Percentiles rank a stretch among this genome's conserved stretches.
phyloP scores from a whole-genome alignment of 1,140 invertebrate species.

The Ectropis grisescens region DNA sequence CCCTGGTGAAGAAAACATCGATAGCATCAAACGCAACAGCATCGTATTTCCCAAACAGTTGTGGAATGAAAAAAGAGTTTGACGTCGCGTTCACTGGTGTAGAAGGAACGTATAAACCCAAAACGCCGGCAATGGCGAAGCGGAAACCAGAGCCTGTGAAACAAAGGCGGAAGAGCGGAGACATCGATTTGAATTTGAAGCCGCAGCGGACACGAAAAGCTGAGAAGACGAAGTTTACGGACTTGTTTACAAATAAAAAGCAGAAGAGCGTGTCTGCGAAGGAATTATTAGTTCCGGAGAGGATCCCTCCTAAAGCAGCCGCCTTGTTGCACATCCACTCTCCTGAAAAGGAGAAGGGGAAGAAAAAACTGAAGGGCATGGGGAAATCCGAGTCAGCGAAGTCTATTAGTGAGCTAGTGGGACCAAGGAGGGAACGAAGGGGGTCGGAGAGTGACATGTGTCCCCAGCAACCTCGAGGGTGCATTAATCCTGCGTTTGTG shows the following conservation, averaged over 20 bases:
- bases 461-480: conserved; percentile 30
- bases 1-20: conserved; percentile 34
- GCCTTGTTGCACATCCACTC: conserved; percentile 69
- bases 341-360: conserved; percentile 45
- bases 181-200: conserved; percentile 51
- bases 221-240: conserved; percentile 59
- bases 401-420: conserved; percentile 27
- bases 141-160: conserved; percentile 38
- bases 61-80: conserved; percentile 53
- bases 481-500: conserved; percentile 58
- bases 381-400: conserved; percentile 50
- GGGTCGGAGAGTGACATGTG: conserved; percentile 50
- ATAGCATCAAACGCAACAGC: conserved; percentile 39
- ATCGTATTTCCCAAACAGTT: conserved; percentile 60
- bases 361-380: conserved; percentile 42
- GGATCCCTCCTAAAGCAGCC: conserved; percentile 72
- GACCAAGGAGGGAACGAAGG: conserved; percentile 31
- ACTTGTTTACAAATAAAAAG: conserved; percentile 56
- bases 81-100: conserved; percentile 50
- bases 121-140: conserved; percentile 65
- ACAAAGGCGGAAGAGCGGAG: conserved; percentile 46
- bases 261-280: conserved; percentile 46
- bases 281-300: conserved; percentile 52
- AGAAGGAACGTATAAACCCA: conserved; percentile 64
- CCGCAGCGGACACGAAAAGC: conserved; percentile 47